These are phyloP conservation scores for Dromius quadrimaculatus DNA, from an alignment of 2,888 invertebrate species.

Conservation along the genomic window DNA sequence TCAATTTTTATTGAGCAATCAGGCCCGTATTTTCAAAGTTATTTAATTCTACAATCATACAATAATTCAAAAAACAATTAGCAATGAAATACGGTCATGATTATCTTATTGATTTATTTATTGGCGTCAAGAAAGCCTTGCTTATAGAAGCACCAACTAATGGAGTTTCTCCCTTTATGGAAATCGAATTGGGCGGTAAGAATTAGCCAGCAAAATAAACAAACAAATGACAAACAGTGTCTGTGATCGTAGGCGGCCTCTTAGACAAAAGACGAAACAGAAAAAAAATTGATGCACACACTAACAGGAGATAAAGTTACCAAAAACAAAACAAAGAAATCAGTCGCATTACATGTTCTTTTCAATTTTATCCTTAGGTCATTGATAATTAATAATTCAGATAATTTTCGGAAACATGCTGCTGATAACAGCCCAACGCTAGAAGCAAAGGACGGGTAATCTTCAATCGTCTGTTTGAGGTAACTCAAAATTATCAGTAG, in stretches of 20 bases:
- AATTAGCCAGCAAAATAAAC: conserved; percentile 39
- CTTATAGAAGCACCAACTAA: conserved; percentile 34
- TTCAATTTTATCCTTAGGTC: too few relatives aligned
- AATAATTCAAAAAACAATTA: conserved; percentile 26
- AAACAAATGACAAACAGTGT: conserved; percentile 41
- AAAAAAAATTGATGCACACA: conserved; percentile 25
- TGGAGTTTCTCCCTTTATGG: conserved; percentile 38
- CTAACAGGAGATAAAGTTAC: conserved; percentile 32
- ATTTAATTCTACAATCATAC: too few relatives aligned
- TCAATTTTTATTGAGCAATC: too few relatives aligned
- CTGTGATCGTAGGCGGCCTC: conserved; percentile 37
- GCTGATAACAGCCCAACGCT: too few relatives aligned
- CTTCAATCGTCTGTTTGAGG: too few relatives aligned
- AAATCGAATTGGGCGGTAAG: conserved; percentile 47
- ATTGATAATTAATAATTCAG: too few relatives aligned
- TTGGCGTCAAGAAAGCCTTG: background rate
- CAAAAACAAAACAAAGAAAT: too few relatives aligned
- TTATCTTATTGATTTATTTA: conserved; percentile 29
- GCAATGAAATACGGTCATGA: conserved; percentile 29
- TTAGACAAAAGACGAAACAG: conserved; percentile 45
- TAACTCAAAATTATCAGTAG: too few relatives aligned
- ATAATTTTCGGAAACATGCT: too few relatives aligned
- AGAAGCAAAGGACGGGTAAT: too few relatives aligned
- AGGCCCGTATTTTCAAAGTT: too few relatives aligned
- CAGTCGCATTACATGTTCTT: too few relatives aligned